A percentile compares a stretch with the other conserved stretches of the same genome.
These are phyloP conservation scores for Numenius phaeopus DNA, from an alignment of 2,797 vertebrate genomes.

Conservation along the genomic window DNA sequence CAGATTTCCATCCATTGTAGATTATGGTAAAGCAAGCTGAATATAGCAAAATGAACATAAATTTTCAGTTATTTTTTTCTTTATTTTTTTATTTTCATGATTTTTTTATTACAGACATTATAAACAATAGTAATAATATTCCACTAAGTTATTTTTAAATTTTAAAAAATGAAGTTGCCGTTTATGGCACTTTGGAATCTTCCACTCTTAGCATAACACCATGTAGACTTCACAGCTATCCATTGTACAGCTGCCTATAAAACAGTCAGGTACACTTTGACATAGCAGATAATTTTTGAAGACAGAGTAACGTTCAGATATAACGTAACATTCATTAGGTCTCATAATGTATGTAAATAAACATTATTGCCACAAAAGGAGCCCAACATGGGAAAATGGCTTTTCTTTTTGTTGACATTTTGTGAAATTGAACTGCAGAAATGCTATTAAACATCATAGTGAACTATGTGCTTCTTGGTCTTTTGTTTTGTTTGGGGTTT, in stretches of 20 bases:
- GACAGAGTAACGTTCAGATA: background rate
- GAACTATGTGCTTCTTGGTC: background rate
- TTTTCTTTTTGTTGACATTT: background rate
- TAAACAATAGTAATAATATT: background rate
- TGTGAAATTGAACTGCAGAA: background rate
- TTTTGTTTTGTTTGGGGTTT: background rate
- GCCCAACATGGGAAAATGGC: background rate
- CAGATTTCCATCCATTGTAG: background rate
- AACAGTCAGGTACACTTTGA: background rate
- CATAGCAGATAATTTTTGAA: background rate
- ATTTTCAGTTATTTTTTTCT: background rate
- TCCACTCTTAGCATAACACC: background rate
- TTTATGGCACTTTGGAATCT: background rate
- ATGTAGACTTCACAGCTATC: background rate
- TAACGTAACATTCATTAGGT: background rate
- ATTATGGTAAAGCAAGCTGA: background rate
- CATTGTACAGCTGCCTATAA: background rate
- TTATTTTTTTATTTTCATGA: background rate
- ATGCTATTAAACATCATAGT: background rate
- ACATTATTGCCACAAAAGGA: background rate
- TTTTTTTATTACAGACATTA: background rate
- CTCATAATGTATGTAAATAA: background rate
- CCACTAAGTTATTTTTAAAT: background rate
- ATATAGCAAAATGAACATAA: background rate
- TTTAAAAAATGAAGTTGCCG: background rate